Base-by-base conservation (phyloP, 1,140 invertebrate genomes). In the Ceratoteleas bidentatus region DNA sequence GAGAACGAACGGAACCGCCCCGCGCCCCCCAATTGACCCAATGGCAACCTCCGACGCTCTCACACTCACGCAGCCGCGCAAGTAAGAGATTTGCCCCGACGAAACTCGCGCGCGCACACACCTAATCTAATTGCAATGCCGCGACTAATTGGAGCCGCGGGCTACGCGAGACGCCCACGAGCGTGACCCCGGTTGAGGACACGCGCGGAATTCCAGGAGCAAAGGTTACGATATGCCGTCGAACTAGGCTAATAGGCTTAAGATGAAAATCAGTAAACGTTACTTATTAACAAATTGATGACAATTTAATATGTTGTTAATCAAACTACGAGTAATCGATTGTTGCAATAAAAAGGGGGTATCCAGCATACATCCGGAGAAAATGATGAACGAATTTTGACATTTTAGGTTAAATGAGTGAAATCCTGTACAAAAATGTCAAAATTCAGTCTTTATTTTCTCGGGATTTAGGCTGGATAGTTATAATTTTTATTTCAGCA, bases 231-330 rank as follows among this genome's bases (percentile, higher is more conserved):
- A 24, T 4, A 24, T 4, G 13, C 49, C 74, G 57, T 10, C 57
- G 56, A 79, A 61, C 76, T 73, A 79, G 76, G 76, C 68, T 73
- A 79, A 79, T 73, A 68, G 76, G 61, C 66, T 79, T 68, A 73
- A 56, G n/a, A n/a, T n/a, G n/a, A n/a, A n/a, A n/a, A n/a, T n/a
- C n/a, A n/a, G n/a, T n/a, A n/a, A n/a, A n/a, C n/a, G n/a, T n/a
- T n/a, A n/a, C n/a, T n/a, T n/a, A n/a, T n/a, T n/a, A n/a, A n/a
- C n/a, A n/a, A n/a, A n/a, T n/a, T n/a, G n/a, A n/a, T n/a, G n/a
- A n/a, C n/a, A n/a, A n/a, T n/a, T n/a, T n/a, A n/a, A n/a, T n/a
- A n/a, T n/a, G n/a, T n/a, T n/a, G n/a, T n/a, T n/a, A n/a, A n/a
- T n/a, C n/a, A n/a, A n/a, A n/a, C n/a, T n/a, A n/a, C n/a, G n/a